These are phyloP conservation scores for Anadara kagoshimensis DNA, from an alignment of 1,140 invertebrate genomes.

Conservation along the genomic window DNA sequence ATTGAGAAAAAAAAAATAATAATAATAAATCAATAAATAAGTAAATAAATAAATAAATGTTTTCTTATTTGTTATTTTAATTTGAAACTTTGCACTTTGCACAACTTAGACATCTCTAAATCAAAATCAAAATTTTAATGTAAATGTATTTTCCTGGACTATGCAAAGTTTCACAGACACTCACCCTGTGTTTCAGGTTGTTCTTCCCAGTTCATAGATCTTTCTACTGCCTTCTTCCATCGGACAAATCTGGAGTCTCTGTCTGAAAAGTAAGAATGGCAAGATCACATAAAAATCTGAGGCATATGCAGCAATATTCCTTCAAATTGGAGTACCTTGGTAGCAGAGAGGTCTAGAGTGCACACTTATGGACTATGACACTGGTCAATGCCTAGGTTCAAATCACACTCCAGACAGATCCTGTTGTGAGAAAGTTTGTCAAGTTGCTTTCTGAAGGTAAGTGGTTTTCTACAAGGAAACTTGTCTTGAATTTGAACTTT, in stretches of 20 bases:
- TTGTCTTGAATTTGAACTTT: too few relatives aligned
- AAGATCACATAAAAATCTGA: background rate
- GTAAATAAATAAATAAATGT: background rate
- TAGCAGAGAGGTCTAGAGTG: too few relatives aligned
- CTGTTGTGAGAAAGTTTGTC: too few relatives aligned
- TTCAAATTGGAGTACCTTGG: too few relatives aligned
- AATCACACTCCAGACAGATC: too few relatives aligned
- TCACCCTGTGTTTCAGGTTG: slow-evolving; percentile 41
- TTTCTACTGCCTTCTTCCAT: slow-evolving; percentile 94
- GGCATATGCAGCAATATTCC: background rate
- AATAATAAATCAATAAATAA: too few relatives aligned
- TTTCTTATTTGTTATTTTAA: background rate
- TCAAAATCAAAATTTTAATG: background rate
- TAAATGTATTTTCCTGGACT: background rate
- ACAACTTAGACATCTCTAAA: background rate
- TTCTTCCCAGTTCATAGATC: slow-evolving; percentile 88
- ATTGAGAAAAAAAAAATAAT: too few relatives aligned
- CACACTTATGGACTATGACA: too few relatives aligned
- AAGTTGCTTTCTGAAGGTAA: too few relatives aligned
- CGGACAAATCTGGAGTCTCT: slow-evolving; percentile 87
- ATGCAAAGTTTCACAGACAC: background rate
- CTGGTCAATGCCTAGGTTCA: too few relatives aligned
- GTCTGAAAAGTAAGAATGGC: slow-evolving; percentile 77
- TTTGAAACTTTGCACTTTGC: background rate
- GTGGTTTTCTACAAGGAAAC: too few relatives aligned